phyloP scores from a whole-genome alignment of 2,113 vertebrate species.

The Aegotheles bennettii region DNA sequence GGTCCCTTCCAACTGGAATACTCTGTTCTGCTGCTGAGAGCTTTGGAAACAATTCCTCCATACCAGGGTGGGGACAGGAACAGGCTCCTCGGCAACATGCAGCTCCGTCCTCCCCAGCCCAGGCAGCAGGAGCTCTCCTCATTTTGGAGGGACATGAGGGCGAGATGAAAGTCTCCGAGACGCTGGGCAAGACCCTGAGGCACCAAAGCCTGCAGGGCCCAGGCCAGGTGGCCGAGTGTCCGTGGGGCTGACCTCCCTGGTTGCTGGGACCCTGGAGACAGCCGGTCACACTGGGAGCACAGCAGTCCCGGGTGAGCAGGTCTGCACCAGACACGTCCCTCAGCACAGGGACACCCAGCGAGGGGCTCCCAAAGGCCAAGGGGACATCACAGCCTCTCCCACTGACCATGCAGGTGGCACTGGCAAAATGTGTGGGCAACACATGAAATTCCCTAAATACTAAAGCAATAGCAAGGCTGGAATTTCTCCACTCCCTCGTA shows the following conservation, averaged over 20 bases:
- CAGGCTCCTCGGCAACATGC: rapidly evolving
- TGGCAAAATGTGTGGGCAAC: not conserved
- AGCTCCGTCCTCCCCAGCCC: not conserved
- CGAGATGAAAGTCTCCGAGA: not conserved
- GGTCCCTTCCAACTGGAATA: not conserved
- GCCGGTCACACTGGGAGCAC: rapidly evolving
- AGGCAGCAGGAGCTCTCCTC: not conserved
- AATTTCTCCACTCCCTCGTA: not conserved
- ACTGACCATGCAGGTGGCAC: not conserved
- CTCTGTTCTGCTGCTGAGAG: rapidly evolving
- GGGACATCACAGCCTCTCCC: not conserved
- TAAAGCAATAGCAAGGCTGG: not conserved
- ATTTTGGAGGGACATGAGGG: not conserved
- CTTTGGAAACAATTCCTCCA: not conserved
- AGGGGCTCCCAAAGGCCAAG: not conserved
- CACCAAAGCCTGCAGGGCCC: not conserved
- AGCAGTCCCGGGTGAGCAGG: not conserved
- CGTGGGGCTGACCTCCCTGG: not conserved
- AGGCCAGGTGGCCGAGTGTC: not conserved
- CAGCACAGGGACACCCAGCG: rapidly evolving
- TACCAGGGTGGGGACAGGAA: not conserved
- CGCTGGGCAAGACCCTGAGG: not conserved
- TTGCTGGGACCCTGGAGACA: not conserved
- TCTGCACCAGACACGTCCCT: not conserved
- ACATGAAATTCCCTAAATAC: not conserved